A percentile compares a stretch with the other conserved stretches of the same genome.
phyloP scores from a whole-genome alignment of 2,888 invertebrate species.

The Dynastes tityus region DNA sequence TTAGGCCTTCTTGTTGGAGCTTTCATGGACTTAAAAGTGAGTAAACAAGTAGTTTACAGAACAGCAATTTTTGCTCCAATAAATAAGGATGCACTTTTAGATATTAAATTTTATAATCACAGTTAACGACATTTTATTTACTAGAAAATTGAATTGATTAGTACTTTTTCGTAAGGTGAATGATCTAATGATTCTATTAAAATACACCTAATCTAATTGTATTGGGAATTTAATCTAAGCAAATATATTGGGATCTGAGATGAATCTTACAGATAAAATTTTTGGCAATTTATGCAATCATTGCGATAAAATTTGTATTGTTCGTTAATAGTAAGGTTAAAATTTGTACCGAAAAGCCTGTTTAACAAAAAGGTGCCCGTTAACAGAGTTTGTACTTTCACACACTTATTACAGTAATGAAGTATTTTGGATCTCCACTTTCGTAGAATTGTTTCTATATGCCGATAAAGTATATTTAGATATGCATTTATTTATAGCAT shows the following conservation, averaged over 20 bases:
- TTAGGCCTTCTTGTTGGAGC: conserved; percentile 91
- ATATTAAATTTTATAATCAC: too few species aligned
- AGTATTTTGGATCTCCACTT: neutral
- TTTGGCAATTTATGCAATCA: neutral
- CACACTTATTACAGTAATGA: too few species aligned
- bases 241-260: neutral
- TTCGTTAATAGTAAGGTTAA: conserved; percentile 6
- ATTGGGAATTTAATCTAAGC: too few species aligned
- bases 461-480: neutral
- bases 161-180: neutral
- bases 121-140: too few species aligned
- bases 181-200: neutral
- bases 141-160: too few species aligned
- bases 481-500: neutral
- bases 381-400: too few species aligned
- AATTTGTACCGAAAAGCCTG: neutral
- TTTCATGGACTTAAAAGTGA: conserved; percentile 83
- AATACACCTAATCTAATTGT: neutral
- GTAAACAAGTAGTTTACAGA: conserved; percentile 27
- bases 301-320: conserved; percentile 2
- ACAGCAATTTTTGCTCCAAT: too few species aligned
- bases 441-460: neutral
- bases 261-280: neutral
- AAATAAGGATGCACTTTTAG: too few species aligned
- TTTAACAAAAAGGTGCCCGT: neutral